Conservation (phyloP, 2,113 vertebrate genomes). For the Bubo scandiacus region DNA sequence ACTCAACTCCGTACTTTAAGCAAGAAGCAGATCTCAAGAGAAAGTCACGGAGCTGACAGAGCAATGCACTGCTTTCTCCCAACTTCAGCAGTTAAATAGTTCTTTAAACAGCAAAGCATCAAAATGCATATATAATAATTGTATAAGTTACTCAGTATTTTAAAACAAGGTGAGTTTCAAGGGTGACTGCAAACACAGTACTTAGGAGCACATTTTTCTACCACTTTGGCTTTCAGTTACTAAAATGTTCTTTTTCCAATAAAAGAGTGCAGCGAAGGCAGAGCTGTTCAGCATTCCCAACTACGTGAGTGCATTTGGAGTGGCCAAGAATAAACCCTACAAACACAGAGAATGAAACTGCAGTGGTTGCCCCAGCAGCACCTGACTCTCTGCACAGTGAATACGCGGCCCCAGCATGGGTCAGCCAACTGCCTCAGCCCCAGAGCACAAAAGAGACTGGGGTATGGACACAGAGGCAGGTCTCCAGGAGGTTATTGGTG, state of each 20-base stretch:
- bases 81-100: background rate
- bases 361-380: background rate
- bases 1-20: background rate
- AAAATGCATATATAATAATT: background rate
- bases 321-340: background rate
- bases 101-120: background rate
- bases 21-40: background rate
- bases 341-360: background rate
- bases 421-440: background rate
- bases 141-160: background rate
- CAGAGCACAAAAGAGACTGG: background rate
- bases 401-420: background rate
- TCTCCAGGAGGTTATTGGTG: background rate
- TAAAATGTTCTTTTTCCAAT: background rate
- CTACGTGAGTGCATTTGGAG: background rate
- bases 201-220: background rate
- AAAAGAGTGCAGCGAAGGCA: background rate
- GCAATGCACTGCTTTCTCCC: background rate
- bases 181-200: background rate
- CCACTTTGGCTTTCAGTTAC: background rate
- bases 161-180: background rate
- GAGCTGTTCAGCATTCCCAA: background rate
- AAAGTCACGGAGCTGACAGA: background rate
- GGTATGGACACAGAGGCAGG: background rate
- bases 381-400: background rate